Evolutionary conservation across 1,140 invertebrate genomes (phyloP).

Genomic region (Sinonovacula constricta): DNA sequence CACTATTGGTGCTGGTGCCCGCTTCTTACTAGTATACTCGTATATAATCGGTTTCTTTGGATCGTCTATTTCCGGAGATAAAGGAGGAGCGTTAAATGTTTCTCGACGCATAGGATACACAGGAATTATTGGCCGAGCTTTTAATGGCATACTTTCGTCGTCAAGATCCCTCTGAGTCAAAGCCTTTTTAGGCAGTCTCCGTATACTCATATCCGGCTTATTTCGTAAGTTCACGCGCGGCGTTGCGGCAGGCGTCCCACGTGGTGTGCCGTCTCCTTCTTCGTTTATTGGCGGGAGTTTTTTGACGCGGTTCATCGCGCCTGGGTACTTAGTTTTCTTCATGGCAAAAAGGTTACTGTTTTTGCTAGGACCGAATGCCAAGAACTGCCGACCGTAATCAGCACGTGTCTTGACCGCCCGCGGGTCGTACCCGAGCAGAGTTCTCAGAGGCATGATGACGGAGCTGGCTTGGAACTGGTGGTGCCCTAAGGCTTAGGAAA

Average conservation of each 20-base stretch:
- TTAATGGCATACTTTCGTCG: not conserved
- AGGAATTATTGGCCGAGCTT: constrained; percentile 45
- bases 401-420: not conserved
- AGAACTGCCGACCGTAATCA: constrained; percentile 25
- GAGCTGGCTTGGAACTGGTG: no score
- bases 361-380: constrained; percentile 4
- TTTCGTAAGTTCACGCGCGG: constrained; percentile 9
- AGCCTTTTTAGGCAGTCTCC: constrained; percentile 28
- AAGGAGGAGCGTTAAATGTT: constrained; percentile 46
- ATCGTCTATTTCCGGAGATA: constrained; percentile 7
- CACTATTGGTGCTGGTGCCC: constrained; percentile 18
- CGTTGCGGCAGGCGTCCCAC: constrained; percentile 13
- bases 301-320: constrained; percentile 50
- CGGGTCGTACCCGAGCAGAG: constrained; percentile 44
- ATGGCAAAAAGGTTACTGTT: constrained; percentile 27
- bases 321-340: constrained; percentile 43
- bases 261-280: constrained; percentile 40
- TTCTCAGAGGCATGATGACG: constrained; percentile 43
- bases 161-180: constrained; percentile 8
- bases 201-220: constrained; percentile 7
- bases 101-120: constrained; percentile 32
- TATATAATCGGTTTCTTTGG: not conserved
- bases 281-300: constrained; percentile 60
- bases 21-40: not conserved
- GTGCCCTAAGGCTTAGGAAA: no score